Percentiles rank a stretch among this genome's conserved stretches.
These are phyloP conservation scores for Volucella inflata DNA, from an alignment of 2,888 invertebrate species.

Conservation along the genomic window DNA sequence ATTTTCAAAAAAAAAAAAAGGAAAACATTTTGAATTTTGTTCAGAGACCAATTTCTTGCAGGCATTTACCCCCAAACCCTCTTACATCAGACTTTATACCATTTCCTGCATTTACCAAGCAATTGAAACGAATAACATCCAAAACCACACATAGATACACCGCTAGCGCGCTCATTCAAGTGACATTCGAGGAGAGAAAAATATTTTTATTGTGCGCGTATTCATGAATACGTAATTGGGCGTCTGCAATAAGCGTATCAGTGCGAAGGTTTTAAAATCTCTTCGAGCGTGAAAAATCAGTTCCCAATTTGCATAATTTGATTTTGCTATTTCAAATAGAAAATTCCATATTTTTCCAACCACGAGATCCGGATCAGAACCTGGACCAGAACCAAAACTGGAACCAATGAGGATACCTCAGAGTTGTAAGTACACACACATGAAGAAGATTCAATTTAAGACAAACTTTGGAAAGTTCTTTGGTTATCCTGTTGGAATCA, in stretches of 20 bases:
- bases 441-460: constrained; percentile 65
- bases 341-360: constrained; percentile 62
- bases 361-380: too few relatives aligned
- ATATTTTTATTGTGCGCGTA: constrained; percentile 59
- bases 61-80: constrained; percentile 15
- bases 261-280: constrained; percentile 66
- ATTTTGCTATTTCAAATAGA: constrained; percentile 69
- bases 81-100: background rate
- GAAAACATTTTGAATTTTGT: constrained; percentile 36
- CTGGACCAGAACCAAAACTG: background rate
- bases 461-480: constrained; percentile 56
- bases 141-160: constrained; percentile 36
- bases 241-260: constrained; percentile 58
- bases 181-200: constrained; percentile 67
- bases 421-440: constrained; percentile 17
- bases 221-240: constrained; percentile 74
- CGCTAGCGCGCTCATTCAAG: constrained; percentile 9
- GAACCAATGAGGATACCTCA: background rate
- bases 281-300: constrained; percentile 76
- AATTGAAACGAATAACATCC: constrained; percentile 55
- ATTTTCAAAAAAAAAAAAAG: constrained; percentile 22
- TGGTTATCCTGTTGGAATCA: constrained; percentile 68
- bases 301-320: constrained; percentile 77
- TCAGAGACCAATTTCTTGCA: constrained; percentile 43
- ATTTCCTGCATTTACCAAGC: constrained; percentile 31